Conservation (phyloP, 2,888 invertebrate genomes). For the Eurytoma adleriae region DNA sequence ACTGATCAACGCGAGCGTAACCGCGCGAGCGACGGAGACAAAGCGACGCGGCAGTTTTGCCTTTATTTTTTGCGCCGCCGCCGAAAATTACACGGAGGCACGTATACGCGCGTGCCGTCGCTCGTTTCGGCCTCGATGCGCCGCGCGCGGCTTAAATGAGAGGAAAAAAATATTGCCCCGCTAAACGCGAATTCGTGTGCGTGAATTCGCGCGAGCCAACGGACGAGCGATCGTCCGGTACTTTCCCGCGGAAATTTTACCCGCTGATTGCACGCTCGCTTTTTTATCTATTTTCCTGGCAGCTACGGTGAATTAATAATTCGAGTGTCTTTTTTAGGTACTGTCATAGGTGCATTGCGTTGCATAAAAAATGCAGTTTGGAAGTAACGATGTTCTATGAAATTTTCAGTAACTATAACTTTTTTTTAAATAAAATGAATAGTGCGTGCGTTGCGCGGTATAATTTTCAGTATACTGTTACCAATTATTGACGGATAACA, state of each 20-base stretch:
- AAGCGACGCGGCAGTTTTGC: slow-evolving; percentile 52
- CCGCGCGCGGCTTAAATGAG: not conserved
- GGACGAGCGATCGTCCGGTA: slow-evolving; percentile 9
- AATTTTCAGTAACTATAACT: too few species aligned
- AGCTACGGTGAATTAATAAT: not conserved
- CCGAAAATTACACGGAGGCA: slow-evolving; percentile 44
- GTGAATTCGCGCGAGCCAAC: not conserved
- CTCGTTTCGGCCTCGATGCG: not conserved
- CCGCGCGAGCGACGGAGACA: slow-evolving; percentile 56
- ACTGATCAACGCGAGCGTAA: too few species aligned
- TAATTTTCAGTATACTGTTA: too few species aligned
- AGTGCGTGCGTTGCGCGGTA: too few species aligned
- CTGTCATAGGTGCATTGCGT: too few species aligned
- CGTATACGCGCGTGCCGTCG: not conserved
- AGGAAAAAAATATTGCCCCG: slow-evolving; percentile 21
- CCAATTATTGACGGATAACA: too few species aligned
- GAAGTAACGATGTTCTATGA: too few species aligned
- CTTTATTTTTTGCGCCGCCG: slow-evolving; percentile 58
- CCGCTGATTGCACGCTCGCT: slow-evolving; percentile 22
- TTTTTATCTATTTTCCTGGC: slow-evolving; percentile 4
- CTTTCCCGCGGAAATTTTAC: slow-evolving; percentile 1
- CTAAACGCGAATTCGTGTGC: slow-evolving; percentile 19
- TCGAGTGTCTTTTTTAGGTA: not conserved
- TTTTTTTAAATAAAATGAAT: too few species aligned
- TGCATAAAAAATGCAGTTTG: too few species aligned